phyloP scores from a whole-genome alignment of 2,888 invertebrate species.

The Mamestra brassicae region DNA sequence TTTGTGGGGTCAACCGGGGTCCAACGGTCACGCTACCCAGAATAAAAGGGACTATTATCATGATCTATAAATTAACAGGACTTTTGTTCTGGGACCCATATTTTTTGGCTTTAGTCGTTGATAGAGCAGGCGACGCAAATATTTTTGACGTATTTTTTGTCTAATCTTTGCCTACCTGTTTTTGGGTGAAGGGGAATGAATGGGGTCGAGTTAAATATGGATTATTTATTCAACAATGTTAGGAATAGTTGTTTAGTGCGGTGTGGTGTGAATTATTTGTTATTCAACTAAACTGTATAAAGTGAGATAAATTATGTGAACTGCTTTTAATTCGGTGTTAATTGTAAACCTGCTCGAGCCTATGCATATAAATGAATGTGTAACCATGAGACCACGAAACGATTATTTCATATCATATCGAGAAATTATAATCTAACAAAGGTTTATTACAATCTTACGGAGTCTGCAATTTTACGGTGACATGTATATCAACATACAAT shows the following conservation, averaged over 20 bases:
- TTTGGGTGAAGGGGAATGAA: slow-evolving; percentile 42
- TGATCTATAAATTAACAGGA: slow-evolving; percentile 78
- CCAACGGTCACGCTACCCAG: slow-evolving; percentile 67
- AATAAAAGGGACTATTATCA: slow-evolving; percentile 71
- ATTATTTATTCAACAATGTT: slow-evolving; percentile 54
- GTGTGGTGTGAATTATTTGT: slow-evolving; percentile 35
- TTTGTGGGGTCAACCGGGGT: slow-evolving; percentile 51
- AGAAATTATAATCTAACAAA: too few relatives aligned
- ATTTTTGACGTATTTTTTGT: slow-evolving; percentile 57
- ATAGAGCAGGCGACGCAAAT: slow-evolving; percentile 65
- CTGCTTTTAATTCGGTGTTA: slow-evolving; percentile 16
- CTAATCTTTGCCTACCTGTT: slow-evolving; percentile 39
- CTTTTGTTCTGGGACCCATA: slow-evolving; percentile 72
- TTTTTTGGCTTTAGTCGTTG: slow-evolving; percentile 64
- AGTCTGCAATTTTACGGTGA: too few relatives aligned
- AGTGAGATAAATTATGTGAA: slow-evolving; percentile 1
- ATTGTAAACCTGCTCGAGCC: slow-evolving; percentile 18
- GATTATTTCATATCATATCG: too few relatives aligned
- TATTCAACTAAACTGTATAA: slow-evolving; percentile 6
- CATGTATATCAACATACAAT: too few relatives aligned
- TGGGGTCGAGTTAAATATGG: slow-evolving; percentile 57
- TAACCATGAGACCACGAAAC: too few relatives aligned
- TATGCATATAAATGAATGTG: neutral
- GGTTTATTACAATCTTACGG: too few relatives aligned
- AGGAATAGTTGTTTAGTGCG: slow-evolving; percentile 38